Conservation (phyloP, 2,888 invertebrate species). For the Gari tellinella region DNA sequence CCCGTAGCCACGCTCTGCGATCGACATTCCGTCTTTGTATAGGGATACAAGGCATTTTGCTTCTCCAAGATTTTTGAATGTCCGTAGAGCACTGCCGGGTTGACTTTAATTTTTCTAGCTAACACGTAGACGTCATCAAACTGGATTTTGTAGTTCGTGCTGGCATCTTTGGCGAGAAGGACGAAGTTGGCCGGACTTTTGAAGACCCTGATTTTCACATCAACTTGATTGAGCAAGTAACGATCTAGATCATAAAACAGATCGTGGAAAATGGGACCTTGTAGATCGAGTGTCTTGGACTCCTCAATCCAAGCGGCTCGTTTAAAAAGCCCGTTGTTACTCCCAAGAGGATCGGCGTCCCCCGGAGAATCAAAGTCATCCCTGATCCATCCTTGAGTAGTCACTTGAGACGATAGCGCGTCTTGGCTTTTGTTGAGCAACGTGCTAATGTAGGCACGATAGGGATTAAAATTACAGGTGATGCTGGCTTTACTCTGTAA, state of each 20-base stretch:
- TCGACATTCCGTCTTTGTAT: slow-evolving; percentile 19
- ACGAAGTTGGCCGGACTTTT: neutral
- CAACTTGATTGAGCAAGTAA: slow-evolving; percentile 8
- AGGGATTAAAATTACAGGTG: slow-evolving; percentile 8
- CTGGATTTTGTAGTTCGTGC: neutral
- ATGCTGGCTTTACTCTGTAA: slow-evolving; percentile 11
- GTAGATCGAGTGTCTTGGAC: slow-evolving; percentile 2
- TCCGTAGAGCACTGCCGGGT: slow-evolving; percentile 30
- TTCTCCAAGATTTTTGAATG: slow-evolving; percentile 32
- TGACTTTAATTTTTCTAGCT: slow-evolving; percentile 39
- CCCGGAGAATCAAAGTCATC: slow-evolving; percentile 1
- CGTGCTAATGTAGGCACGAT: slow-evolving; percentile 2
- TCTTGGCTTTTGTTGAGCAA: slow-evolving; percentile 15
- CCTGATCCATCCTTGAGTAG: slow-evolving; percentile 5
- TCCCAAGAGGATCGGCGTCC: neutral
- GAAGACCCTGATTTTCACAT: slow-evolving; percentile 1
- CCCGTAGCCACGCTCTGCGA: slow-evolving; percentile 19
- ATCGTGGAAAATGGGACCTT: slow-evolving; percentile 14
- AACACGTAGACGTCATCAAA: slow-evolving; percentile 16
- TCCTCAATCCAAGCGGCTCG: neutral
- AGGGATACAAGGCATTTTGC: slow-evolving; percentile 29
- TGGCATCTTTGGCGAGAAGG: neutral
- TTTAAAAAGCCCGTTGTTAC: slow-evolving; percentile 6
- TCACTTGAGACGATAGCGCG: slow-evolving; percentile 16
- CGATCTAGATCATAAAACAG: slow-evolving; percentile 14